Evolutionary conservation across 2,888 invertebrate genomes (phyloP), one percentile per base, ranked within the genome.

Genomic region (Eucera pruinosa): DNA sequence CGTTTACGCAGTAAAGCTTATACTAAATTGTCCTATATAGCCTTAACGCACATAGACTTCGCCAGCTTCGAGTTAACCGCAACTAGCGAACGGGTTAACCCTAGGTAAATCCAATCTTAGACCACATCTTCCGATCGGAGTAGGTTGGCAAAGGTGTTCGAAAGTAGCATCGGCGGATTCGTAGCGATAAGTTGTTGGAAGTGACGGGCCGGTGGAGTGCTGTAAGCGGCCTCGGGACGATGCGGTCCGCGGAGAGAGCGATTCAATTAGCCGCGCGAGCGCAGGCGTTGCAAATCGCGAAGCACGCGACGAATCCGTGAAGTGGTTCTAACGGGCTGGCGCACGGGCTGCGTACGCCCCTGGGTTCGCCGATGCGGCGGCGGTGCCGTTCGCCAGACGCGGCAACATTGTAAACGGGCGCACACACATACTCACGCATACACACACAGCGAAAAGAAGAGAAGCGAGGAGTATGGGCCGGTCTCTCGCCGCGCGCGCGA

Each of bases 381-480:
- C 50, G 50, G 50, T 36, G 82, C 78, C 66, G 76, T 68, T 71
- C 70, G 55, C 52, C 74, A 84, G 82, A 86, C 81, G 84, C 87
- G 87, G 88, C 87, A 89, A 89, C 87, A 88, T 87, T 88, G 88
- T 86, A 85, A 79, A 74, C 80, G 79, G 69, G 61, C 50, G 11
- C 11, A 36, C 11, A 36, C 9, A 36, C 36, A 36, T 11, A 36
- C 36, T 6, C 11, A 36, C 11, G 11, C 36, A 36, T 2, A 11
- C 36, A 9, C 11, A 11, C 11, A 50, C 62, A 27, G 9, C 15
- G 39, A n/a, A n/a, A n/a, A n/a, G n/a, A n/a, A 55, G 41, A 64
- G 75, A 78, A 65, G 71, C 81, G 39, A 18, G 62, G 76, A 76
- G 67, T 74, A 83, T 70, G 66, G 72, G 78, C 70, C 62, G 64